These are phyloP conservation scores for Numenius phaeopus DNA, from an alignment of 2,797 vertebrate species.

Conservation along the genomic window DNA sequence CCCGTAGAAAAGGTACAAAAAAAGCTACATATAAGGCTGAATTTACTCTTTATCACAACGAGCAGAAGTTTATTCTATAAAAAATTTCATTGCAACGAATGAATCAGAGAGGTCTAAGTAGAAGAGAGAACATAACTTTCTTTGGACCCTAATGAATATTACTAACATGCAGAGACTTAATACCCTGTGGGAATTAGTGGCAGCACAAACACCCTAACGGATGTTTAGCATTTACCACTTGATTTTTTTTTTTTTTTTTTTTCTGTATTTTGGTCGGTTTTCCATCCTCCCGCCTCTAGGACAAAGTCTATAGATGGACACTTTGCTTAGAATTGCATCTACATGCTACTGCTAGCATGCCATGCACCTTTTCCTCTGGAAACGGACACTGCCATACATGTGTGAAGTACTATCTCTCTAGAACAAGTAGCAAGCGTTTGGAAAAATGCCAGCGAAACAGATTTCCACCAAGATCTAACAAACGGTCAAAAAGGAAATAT, in stretches of 20 bases:
- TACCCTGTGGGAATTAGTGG: neutral
- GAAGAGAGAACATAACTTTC: neutral
- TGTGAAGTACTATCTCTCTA: neutral
- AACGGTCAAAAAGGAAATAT: neutral
- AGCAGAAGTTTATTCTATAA: neutral
- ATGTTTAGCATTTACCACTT: neutral
- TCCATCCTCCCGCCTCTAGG: neutral
- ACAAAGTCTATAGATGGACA: neutral
- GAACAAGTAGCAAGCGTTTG: neutral
- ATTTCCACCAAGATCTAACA: neutral
- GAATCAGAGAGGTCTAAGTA: neutral
- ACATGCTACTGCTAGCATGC: neutral
- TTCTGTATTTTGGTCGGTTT: neutral
- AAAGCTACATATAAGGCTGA: neutral
- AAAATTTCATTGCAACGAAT: neutral
- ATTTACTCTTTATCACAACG: neutral
- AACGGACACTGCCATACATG: accelerated
- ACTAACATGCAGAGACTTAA: neutral
- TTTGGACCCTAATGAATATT: neutral
- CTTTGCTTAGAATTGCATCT: neutral
- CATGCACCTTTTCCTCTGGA: neutral
- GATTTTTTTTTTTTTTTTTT: no score
- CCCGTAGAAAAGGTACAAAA: neutral
- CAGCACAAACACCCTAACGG: neutral
- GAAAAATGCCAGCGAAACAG: neutral